Evolutionary conservation across 2,888 invertebrate species (phyloP).

Genomic region (Rotaria magnacalcarata): DNA sequence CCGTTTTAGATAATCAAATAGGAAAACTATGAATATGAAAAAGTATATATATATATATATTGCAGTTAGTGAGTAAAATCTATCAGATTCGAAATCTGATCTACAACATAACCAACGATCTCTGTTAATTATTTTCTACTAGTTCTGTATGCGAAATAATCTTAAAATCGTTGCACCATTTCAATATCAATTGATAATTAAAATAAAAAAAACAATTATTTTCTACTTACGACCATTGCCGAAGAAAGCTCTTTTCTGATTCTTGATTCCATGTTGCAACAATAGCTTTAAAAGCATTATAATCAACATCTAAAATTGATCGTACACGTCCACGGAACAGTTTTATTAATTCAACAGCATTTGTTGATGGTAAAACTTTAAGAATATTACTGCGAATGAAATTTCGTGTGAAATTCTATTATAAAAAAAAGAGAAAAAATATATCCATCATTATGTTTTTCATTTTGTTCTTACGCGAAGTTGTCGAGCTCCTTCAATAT

Average conservation of each 20-base stretch:
- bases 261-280: constrained; percentile 1
- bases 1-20: too few relatives aligned
- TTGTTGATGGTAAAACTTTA: neutral
- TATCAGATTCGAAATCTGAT: too few relatives aligned
- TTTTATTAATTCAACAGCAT: neutral
- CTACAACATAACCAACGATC: too few relatives aligned
- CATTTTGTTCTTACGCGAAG: neutral
- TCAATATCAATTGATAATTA: too few relatives aligned
- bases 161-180: too few relatives aligned
- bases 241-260: constrained; percentile 6
- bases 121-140: too few relatives aligned
- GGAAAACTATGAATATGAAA: too few relatives aligned
- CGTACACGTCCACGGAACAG: neutral
- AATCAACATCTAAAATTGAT: neutral
- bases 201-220: neutral
- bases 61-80: too few relatives aligned
- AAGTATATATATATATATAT: too few relatives aligned
- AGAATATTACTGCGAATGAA: neutral
- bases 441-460: too few relatives aligned
- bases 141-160: too few relatives aligned
- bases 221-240: constrained; percentile 8
- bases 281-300: neutral
- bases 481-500: neutral
- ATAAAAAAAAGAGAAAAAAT: neutral
- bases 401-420: neutral